Base-by-base conservation (phyloP, 2,113 vertebrate genomes). In the Erythrolamprus reginae region DNA sequence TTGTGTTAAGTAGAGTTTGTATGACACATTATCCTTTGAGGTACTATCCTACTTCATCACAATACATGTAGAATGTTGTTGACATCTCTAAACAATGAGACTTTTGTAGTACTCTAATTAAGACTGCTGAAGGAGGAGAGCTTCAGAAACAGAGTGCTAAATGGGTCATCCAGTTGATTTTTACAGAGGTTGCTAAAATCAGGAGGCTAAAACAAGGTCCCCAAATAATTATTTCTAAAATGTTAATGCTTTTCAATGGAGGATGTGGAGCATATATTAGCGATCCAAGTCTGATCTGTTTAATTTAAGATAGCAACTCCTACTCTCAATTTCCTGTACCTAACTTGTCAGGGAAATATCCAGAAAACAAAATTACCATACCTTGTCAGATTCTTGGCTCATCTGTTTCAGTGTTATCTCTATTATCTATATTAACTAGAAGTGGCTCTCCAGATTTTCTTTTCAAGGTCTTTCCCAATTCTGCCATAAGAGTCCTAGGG, bases 11-110 rank as follows among this genome's bases (percentile, higher is more conserved):
- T 50, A 90, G 51, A 92, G 19, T 90, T 87, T 65, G 24, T 38
- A 15, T 89, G 87, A 89, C 87, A 91, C 85, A 28, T 47, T 52
- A 85, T 93, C 93, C 87, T 93, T 90, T 58, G 82, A 86, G 82
- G 84, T 84, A 38, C 52, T 85, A 24, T 38, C 28, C 42, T 89
- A 88, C 85, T 85, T 93, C 50, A 58, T 88, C 92, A 90, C 56
- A 82, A 1, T 84, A 55, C 70, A 24, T 13, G 65, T 92, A 90
- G 65, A 92, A 92, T 88, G 89, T 86, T 88, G 12, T 95, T 77
- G 89, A 87, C 92, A 93, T 89, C 58, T 17, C 33, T 50, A 0
- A 92, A 93, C 93, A 92, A 95, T 92, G 95, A 50, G 83, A 90
- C n/a, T 7, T 92, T 94, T 91, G 56, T 93, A 92, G 52, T 77